Base-by-base conservation (phyloP, 1,140 invertebrate species). In the Hirudo medicinalis region DNA sequence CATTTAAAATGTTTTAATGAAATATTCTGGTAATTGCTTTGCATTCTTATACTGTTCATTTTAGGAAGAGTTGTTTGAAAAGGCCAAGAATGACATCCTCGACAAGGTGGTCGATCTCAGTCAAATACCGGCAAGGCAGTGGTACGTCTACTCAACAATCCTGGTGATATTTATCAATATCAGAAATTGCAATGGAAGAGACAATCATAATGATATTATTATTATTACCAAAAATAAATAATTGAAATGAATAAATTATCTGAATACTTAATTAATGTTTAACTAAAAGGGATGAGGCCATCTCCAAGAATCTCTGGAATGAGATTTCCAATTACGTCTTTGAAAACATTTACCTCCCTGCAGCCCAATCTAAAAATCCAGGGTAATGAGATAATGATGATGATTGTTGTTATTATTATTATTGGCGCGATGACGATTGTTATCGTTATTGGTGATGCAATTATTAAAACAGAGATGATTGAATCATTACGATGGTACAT, bases 71-170 rank as follows among this genome's bases (percentile, higher is more conserved):
- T 83, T 99, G 54, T 99, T 97, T 84, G 94, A 97, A 80, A 94
- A 91, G 82, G 94, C 93, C 0, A 86, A 93, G 73, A 89, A 91
- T 17, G 94, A 99, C 84, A 91, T 99, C 78, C 84, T 99, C 9
- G 96, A 99, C 82, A 92, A 99, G 84, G 89, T 97, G 55, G 89
- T 97, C 0, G 97, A 97, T 81, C 84, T 99, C 70, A 94, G 92
- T 57, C 90, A 93, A 81, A 87, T 98, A 27, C 88, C 90, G 6
- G 87, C 93, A 0, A 88, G 90, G 74, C 87, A 92, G 78, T 99
- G 96, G 86, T 83, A 76, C 13, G 22, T n/a, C 57, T 6, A 6
- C 32, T 36, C 32, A n/a, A 36, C 32, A 6, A 36, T 36, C 32
- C 32, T 36, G 32, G 32, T 36, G 32, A 36, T 36, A 36, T 36